Evolutionary conservation across 2,888 invertebrate genomes (phyloP), one percentile per base, ranked within the genome.

Genomic region (Zaprionus lineosus): DNA sequence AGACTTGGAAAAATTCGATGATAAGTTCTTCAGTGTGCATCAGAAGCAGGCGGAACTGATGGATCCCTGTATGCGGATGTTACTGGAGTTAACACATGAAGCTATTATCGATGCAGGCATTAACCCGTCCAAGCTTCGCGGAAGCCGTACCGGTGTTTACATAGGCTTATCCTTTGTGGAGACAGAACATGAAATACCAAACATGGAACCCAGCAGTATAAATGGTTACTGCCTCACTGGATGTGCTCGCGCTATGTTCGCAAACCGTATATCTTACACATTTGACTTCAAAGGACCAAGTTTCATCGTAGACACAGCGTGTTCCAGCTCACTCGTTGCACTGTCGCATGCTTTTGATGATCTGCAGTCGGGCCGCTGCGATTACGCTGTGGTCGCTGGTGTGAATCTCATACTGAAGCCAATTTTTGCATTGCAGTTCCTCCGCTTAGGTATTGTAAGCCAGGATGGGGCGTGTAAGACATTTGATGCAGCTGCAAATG

Each of bases 201-300:
- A 95, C 12, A 90, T 91, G 57, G 95, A 97, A 90, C 95, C 96
- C 14, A 98, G 98, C 87, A 93, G 94, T 86, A 93, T 96, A 39
- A 96, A 95, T 87, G 95, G 95, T 15, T 99, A 99, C 90, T 96
- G 95, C 70, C 92, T 98, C 87, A 97, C 96, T 2, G 99, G 99
- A 33, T 98, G 98, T 90, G 95, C 96, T 78, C 92, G 97, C 37
- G 96, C 98, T 59, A 99, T 99, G 98, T 98, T 98, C 91, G 95
- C 98, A 57, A 99, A 99, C 91, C 94, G 99, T 85, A 92, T 99
- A 60, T 98, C 98, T 0, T 99, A 95, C 91, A 95, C 97, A 44
- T 98, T 98, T 90, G 98, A 99, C 90, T 95, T 98, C 73, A 95
- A 93, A 88, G 98, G 99, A 0, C 99, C 99, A 6, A 98, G 98